Conservation (phyloP, 2,797 vertebrate genomes). For the Acipenser oxyrinchus region DNA sequence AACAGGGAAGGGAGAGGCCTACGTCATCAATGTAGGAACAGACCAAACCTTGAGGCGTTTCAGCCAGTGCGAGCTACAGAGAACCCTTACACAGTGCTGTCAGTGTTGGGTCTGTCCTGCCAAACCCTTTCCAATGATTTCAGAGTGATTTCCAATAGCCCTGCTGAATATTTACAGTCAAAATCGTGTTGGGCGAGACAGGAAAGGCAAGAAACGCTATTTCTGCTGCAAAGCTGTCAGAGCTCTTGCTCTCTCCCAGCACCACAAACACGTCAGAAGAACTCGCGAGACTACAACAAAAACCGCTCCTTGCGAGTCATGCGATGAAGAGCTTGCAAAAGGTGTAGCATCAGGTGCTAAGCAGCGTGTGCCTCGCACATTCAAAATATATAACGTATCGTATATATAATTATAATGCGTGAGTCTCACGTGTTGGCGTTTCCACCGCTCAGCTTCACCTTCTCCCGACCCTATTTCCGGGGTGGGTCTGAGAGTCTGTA, state of each 20-base stretch:
- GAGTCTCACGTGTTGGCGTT: too few relatives aligned
- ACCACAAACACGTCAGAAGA: not conserved
- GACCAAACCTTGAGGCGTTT: not conserved
- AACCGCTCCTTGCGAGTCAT: too few relatives aligned
- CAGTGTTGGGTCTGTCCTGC: not conserved
- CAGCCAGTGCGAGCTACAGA: not conserved
- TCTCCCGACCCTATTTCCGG: too few relatives aligned
- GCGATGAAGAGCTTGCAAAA: too few relatives aligned
- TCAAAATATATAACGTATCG: too few relatives aligned
- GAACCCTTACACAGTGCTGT: not conserved
- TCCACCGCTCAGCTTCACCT: too few relatives aligned
- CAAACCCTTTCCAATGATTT: not conserved
- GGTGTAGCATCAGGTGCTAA: too few relatives aligned
- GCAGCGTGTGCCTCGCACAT: too few relatives aligned
- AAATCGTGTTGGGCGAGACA: not conserved
- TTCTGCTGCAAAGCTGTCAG: not conserved
- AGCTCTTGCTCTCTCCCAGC: not conserved
- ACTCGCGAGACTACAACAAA: not conserved
- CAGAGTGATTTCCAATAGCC: not conserved
- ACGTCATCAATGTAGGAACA: not conserved
- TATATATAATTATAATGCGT: too few relatives aligned
- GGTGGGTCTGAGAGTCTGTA: too few relatives aligned
- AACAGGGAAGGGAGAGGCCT: slow-evolving; percentile 1
- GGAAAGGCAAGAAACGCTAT: not conserved
- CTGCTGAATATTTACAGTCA: not conserved